phyloP scores from a whole-genome alignment of 2,797 vertebrate genomes.

The Ctenopoma multispine region DNA sequence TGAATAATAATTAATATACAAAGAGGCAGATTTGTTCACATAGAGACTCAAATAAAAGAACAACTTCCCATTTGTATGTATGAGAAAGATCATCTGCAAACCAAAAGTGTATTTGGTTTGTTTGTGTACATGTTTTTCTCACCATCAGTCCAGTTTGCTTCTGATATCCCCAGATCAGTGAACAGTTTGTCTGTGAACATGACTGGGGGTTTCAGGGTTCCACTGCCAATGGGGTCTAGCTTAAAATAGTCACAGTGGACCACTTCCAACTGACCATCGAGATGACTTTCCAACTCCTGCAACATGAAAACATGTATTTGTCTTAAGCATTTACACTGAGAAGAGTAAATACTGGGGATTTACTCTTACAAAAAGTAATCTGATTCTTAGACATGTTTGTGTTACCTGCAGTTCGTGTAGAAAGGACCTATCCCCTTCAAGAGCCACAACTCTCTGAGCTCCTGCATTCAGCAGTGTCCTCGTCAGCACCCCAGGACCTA shows the following conservation, averaged over 20 bases:
- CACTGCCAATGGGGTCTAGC: slow-evolving; percentile 85
- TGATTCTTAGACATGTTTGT: background rate
- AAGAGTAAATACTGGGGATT: background rate
- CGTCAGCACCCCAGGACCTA: slow-evolving; percentile 94
- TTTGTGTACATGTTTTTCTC: slow-evolving; percentile 19
- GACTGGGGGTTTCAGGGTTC: slow-evolving; percentile 79
- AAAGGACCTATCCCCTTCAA: slow-evolving; percentile 88
- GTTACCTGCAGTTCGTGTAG: slow-evolving; percentile 88
- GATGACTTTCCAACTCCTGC: slow-evolving; percentile 84
- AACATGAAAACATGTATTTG: slow-evolving; percentile 30
- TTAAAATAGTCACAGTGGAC: slow-evolving; percentile 92
- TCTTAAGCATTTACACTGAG: background rate
- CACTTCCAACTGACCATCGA: slow-evolving; percentile 88
- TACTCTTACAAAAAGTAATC: background rate
- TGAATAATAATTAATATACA: background rate
- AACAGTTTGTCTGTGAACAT: slow-evolving; percentile 88
- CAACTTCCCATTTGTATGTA: background rate
- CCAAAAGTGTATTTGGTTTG: background rate
- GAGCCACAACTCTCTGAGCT: slow-evolving; percentile 88
- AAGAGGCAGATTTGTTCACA: background rate
- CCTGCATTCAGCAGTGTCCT: slow-evolving; percentile 89
- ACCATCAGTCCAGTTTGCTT: slow-evolving; percentile 91
- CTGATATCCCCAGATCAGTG: slow-evolving; percentile 86
- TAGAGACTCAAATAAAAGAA: too few relatives aligned
- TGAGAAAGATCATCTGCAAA: background rate